A percentile compares a stretch with the other conserved stretches of the same genome.
Evolutionary conservation across 1,140 invertebrate species (phyloP).

Genomic region (Propsilocerus akamusi): DNA sequence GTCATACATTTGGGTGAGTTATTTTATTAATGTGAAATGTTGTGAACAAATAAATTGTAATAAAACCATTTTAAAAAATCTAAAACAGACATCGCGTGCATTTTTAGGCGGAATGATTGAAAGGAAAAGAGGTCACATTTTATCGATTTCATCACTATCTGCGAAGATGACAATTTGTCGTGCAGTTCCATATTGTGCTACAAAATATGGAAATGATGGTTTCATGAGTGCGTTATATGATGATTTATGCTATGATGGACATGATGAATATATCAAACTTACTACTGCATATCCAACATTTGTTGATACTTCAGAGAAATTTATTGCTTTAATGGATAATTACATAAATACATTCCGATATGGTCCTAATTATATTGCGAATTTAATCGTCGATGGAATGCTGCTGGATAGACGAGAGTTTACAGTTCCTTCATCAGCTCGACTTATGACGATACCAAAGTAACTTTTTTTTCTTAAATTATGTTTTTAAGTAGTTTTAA

Average conservation of each 20-base stretch:
- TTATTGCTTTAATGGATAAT: no score
- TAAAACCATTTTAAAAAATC: no score
- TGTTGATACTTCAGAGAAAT: not conserved
- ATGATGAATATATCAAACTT: constrained; percentile 9
- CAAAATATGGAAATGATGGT: constrained; percentile 21
- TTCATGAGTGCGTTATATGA: constrained; percentile 19
- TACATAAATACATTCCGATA: no score
- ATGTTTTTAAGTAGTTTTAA: no score
- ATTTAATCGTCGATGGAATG: no score
- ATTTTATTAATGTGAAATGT: no score
- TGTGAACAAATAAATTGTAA: no score
- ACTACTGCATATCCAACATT: not conserved
- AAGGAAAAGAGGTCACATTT: constrained; percentile 18
- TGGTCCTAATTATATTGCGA: no score
- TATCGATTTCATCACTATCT: constrained; percentile 18
- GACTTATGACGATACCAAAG: no score
- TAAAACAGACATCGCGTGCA: constrained; percentile 19
- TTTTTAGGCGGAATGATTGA: constrained; percentile 22
- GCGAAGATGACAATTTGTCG: constrained; percentile 13
- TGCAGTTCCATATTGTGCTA: constrained; percentile 21
- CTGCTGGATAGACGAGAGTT: no score
- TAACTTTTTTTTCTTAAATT: no score
- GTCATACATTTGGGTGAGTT: constrained; percentile 19
- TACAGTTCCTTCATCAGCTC: no score
- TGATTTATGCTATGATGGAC: constrained; percentile 18